Percentiles rank a stretch among this genome's conserved stretches.
These are phyloP conservation scores for Todiramphus saurophagus DNA, from an alignment of 2,113 vertebrate species.

Conservation along the genomic window DNA sequence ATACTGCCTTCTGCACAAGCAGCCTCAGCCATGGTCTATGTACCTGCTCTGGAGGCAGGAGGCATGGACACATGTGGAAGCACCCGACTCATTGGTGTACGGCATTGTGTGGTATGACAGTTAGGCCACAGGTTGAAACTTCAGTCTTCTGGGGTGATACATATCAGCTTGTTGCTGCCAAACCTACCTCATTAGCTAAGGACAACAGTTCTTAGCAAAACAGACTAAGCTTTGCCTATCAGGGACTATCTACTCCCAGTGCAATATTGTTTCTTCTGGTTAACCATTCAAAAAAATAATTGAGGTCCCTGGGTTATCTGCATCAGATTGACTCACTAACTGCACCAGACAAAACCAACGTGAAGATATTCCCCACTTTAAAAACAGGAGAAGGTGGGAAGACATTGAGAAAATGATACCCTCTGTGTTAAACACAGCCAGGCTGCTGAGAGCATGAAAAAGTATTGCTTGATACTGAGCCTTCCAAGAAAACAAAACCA, in stretches of 20 bases:
- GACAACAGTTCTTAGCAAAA: background rate
- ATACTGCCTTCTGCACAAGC: too few species aligned
- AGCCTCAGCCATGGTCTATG: too few species aligned
- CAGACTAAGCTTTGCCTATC: background rate
- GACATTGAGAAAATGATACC: background rate
- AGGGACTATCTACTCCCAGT: background rate
- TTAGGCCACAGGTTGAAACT: background rate
- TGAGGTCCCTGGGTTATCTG: background rate
- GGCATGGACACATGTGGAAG: fast-evolving
- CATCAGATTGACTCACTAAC: background rate
- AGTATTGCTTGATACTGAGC: background rate
- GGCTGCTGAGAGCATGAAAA: background rate
- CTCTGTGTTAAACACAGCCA: background rate
- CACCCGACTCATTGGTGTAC: fast-evolving
- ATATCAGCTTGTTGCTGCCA: background rate
- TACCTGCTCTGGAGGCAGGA: too few species aligned
- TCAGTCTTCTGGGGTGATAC: background rate
- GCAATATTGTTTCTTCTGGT: background rate
- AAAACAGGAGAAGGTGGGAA: background rate
- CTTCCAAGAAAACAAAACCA: background rate
- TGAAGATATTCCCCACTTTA: background rate
- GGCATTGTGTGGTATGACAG: fast-evolving
- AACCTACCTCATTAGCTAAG: background rate
- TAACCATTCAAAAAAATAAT: background rate
- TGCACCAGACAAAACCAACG: background rate